phyloP scores from a whole-genome alignment of 2,888 invertebrate genomes.

The Apotomis turbidana region DNA sequence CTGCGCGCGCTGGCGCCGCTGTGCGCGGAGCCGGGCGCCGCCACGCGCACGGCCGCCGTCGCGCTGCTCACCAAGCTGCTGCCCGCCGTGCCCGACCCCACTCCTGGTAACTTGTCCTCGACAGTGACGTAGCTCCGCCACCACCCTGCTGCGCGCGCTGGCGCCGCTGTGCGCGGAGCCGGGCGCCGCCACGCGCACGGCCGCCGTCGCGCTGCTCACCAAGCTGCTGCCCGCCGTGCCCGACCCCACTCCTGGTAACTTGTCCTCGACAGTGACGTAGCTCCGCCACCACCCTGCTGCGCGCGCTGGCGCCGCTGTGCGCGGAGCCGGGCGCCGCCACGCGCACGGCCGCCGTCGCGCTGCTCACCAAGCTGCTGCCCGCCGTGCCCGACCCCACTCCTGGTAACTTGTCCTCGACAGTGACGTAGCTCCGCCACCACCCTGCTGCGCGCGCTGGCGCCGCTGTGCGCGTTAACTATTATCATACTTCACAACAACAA shows the following conservation, averaged over 20 bases:
- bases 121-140: slow-evolving; percentile 71
- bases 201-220: slow-evolving; percentile 84
- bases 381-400: slow-evolving; percentile 43
- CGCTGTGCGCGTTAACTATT: slow-evolving; percentile 77
- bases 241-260: slow-evolving; percentile 24
- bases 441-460: slow-evolving; percentile 66
- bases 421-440: slow-evolving; percentile 52
- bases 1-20: slow-evolving; percentile 79
- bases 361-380: slow-evolving; percentile 37
- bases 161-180: slow-evolving; percentile 77
- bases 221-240: slow-evolving; percentile 45
- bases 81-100: slow-evolving; percentile 43
- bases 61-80: slow-evolving; percentile 56
- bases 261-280: slow-evolving; percentile 68
- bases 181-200: slow-evolving; percentile 83
- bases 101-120: slow-evolving; percentile 43
- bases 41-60: slow-evolving; percentile 88
- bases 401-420: slow-evolving; percentile 49
- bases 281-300: slow-evolving; percentile 65
- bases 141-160: slow-evolving; percentile 73
- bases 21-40: slow-evolving; percentile 72
- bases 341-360: slow-evolving; percentile 87
- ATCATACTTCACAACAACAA: too few relatives aligned
- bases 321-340: slow-evolving; percentile 81
- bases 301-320: slow-evolving; percentile 75